Percentiles rank a stretch among this genome's conserved stretches.
Conservation (phyloP, 2,797 vertebrate genomes). For the Ctenopoma kingsleyae region DNA sequence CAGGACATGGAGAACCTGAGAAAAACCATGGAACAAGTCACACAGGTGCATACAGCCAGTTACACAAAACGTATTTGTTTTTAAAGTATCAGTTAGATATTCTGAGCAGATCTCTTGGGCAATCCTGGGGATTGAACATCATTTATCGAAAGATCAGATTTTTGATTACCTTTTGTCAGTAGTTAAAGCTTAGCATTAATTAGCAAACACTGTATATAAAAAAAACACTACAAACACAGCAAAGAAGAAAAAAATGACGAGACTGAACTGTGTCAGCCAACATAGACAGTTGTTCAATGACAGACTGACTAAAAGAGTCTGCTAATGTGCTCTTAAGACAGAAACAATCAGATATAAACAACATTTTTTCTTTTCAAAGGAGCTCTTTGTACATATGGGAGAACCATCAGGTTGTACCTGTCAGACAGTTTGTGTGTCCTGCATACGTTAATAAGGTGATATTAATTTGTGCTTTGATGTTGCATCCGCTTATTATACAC, state of each 20-base stretch:
- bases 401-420: constrained; percentile 35
- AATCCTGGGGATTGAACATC: background rate
- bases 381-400: constrained; percentile 11
- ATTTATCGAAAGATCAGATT: background rate
- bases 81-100: background rate
- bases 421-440: constrained; percentile 39
- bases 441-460: constrained; percentile 35
- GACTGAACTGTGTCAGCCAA: too few relatives aligned
- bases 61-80: background rate
- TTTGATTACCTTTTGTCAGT: background rate
- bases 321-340: background rate
- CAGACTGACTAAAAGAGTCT: too few relatives aligned
- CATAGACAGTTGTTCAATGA: too few relatives aligned
- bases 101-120: background rate
- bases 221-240: background rate
- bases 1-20: constrained; percentile 89
- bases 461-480: constrained; percentile 54
- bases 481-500: constrained; percentile 25
- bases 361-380: background rate
- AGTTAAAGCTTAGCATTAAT: background rate
- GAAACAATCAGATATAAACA: constrained; percentile 3
- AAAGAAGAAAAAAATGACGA: background rate
- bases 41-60: constrained; percentile 67
- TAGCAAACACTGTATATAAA: background rate
- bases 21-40: constrained; percentile 88